Conservation (phyloP, 2,888 invertebrate species). For the Drosophila eohydei region DNA sequence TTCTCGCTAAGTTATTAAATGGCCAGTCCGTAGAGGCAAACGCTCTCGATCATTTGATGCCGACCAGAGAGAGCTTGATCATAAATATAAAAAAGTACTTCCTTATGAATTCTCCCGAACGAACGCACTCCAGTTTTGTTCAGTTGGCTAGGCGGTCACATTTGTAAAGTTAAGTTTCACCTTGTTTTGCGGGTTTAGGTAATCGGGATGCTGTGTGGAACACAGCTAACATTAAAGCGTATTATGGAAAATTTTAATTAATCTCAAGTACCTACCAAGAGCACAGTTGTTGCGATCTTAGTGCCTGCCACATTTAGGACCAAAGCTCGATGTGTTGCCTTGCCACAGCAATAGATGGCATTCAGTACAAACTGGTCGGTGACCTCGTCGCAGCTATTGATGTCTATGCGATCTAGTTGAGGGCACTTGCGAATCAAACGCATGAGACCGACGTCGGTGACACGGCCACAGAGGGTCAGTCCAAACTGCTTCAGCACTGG, state of each 20-base stretch:
- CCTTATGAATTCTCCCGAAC: constrained; percentile 46
- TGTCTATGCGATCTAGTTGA: constrained; percentile 43
- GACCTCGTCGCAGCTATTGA: constrained; percentile 52
- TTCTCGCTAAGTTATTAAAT: constrained; percentile 50
- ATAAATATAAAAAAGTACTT: constrained; percentile 60
- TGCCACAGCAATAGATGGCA: constrained; percentile 51
- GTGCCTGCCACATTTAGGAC: constrained; percentile 47
- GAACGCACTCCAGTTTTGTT: neutral
- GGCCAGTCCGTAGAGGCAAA: constrained; percentile 44
- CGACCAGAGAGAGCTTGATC: constrained; percentile 41
- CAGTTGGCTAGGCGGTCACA: constrained; percentile 10
- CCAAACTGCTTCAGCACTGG: constrained; percentile 32
- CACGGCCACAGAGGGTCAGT: constrained; percentile 46
- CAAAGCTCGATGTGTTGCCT: constrained; percentile 27
- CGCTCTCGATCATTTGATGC: constrained; percentile 55
- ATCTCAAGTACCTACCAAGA: constrained; percentile 33
- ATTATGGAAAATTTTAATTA: neutral
- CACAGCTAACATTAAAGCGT: neutral
- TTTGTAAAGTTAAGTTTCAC: constrained; percentile 56
- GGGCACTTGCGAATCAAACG: constrained; percentile 52
- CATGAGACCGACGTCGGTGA: constrained; percentile 59
- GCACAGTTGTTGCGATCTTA: constrained; percentile 38
- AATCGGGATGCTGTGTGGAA: constrained; percentile 52
- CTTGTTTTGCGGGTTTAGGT: constrained; percentile 45
- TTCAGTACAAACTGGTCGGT: constrained; percentile 59